phyloP scores from a whole-genome alignment of 1,140 invertebrate species.

The Lethrus apterus region DNA sequence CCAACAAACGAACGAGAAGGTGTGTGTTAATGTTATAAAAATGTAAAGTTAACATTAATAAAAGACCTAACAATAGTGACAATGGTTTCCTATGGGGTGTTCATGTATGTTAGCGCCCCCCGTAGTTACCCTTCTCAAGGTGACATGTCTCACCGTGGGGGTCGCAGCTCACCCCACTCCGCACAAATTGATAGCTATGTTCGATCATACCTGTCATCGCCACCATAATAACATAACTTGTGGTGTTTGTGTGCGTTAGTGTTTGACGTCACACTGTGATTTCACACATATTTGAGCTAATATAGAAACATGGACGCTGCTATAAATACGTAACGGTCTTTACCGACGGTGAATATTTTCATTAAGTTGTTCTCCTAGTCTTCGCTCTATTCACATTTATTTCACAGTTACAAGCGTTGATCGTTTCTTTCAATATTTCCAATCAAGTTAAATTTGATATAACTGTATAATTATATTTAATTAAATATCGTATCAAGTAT shows the following conservation, averaged over 20 bases:
- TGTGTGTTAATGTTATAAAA: too few species aligned
- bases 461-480: too few species aligned
- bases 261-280: slow-evolving; percentile 9
- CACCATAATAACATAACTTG: slow-evolving; percentile 14
- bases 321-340: too few species aligned
- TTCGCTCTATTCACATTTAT: too few species aligned
- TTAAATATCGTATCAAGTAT: too few species aligned
- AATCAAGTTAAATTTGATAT: too few species aligned
- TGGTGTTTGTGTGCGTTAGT: slow-evolving; percentile 5
- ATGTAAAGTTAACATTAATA: neutral
- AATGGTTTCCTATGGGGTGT: slow-evolving; percentile 13
- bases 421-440: too few species aligned
- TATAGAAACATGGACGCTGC: neutral
- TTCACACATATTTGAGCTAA: slow-evolving; percentile 11
- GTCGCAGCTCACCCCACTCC: neutral
- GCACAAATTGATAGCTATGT: slow-evolving; percentile 16
- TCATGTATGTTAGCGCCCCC: slow-evolving; percentile 9
- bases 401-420: too few species aligned
- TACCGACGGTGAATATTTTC: too few species aligned
- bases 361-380: too few species aligned
- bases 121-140: slow-evolving; percentile 14
- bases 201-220: slow-evolving; percentile 17
- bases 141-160: slow-evolving; percentile 9
- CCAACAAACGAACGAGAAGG: too few species aligned
- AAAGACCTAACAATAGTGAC: slow-evolving; percentile 6